Evolutionary conservation across 2,888 invertebrate genomes (phyloP).

Genomic region (Oscheius onirici): DNA sequence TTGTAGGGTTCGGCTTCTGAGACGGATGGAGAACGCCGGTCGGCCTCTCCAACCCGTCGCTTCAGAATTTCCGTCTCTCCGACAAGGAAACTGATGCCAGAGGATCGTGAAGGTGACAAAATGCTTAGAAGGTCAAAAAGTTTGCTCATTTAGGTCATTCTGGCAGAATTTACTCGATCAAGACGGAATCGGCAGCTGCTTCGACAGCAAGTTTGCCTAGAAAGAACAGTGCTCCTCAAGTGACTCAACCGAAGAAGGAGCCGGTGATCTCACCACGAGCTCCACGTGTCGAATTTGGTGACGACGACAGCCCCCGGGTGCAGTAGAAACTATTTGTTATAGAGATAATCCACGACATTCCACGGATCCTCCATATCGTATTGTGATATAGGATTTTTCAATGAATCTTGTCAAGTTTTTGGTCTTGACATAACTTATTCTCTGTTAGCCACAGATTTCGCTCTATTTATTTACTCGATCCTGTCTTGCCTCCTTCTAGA

Average conservation of each 20-base stretch:
- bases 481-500: background rate
- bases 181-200: conserved; percentile 30
- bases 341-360: conserved; percentile 27
- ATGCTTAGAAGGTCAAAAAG: background rate
- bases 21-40: conserved; percentile 12
- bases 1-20: conserved; percentile 18
- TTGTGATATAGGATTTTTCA: conserved; percentile 25
- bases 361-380: conserved; percentile 16
- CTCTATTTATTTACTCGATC: too few relatives aligned
- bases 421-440: background rate
- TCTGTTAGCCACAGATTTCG: too few relatives aligned
- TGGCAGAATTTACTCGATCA: conserved; percentile 24
- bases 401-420: conserved; percentile 11
- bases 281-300: conserved; percentile 66
- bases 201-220: conserved; percentile 14
- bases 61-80: conserved; percentile 70
- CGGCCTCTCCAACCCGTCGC: conserved; percentile 50
- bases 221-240: conserved; percentile 5
- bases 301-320: conserved; percentile 66
- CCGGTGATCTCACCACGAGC: conserved; percentile 55
- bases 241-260: conserved; percentile 7
- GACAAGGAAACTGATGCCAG: conserved; percentile 53
- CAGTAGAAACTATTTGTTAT: conserved; percentile 8
- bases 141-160: conserved; percentile 11
- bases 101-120: conserved; percentile 37